phyloP scores from a whole-genome alignment of 2,797 vertebrate species.

The Aldrovandia affinis region DNA sequence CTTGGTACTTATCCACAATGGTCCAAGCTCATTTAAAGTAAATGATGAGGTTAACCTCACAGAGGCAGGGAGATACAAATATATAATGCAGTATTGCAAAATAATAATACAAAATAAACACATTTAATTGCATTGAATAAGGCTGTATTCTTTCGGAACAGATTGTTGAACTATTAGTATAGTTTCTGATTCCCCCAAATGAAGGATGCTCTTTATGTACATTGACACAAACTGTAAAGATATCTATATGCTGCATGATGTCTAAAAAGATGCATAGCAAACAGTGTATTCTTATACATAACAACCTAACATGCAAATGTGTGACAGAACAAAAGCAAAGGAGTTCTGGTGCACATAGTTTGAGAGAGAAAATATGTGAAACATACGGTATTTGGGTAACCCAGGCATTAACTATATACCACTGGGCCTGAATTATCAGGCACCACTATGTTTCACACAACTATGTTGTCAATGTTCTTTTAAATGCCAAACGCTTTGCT shows the following conservation, averaged over 20 bases:
- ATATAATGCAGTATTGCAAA: neutral
- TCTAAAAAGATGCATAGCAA: neutral
- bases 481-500: neutral
- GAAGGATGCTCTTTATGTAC: neutral
- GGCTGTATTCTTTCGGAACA: neutral
- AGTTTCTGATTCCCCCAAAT: neutral
- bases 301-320: conserved; percentile 44
- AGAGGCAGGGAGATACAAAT: neutral
- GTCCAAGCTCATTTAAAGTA: conserved; percentile 61
- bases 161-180: neutral
- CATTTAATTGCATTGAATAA: neutral
- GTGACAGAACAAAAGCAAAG: conserved; percentile 33
- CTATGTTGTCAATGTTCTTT: conserved; percentile 12
- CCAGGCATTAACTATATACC: neutral
- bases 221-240: neutral
- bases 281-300: neutral
- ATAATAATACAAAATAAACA: neutral
- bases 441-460: too few species aligned
- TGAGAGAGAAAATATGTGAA: neutral
- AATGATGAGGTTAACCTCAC: conserved; percentile 57
- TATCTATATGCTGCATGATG: neutral
- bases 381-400: conserved; percentile 6
- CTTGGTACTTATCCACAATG: conserved; percentile 62
- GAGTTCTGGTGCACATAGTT: conserved; percentile 50
- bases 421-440: neutral